Evolutionary conservation across 2,888 invertebrate species (phyloP).

Genomic region (Cataglyphis livida): DNA sequence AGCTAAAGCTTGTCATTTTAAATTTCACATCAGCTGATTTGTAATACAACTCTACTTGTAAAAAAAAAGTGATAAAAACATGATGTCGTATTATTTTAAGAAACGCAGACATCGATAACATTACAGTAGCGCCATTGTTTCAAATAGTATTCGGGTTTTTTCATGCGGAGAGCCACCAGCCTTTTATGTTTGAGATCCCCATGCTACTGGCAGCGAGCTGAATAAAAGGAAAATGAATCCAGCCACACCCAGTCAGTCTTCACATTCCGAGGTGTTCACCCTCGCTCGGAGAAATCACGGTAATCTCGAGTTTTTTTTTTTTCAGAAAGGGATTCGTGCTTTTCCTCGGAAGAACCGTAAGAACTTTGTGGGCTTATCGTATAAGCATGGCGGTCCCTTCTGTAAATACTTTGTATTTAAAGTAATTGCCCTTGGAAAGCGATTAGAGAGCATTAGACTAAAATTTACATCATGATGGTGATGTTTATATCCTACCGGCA

Average conservation of each 20-base stretch:
- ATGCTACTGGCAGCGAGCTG: constrained; percentile 64
- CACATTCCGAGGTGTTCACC: constrained; percentile 65
- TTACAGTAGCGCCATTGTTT: constrained; percentile 68
- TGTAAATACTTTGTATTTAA: constrained; percentile 47
- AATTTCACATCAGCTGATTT: neutral
- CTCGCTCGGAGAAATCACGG: constrained; percentile 70
- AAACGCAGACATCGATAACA: constrained; percentile 61
- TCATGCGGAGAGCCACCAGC: constrained; percentile 65
- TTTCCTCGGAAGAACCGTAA: constrained; percentile 55
- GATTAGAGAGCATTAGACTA: constrained; percentile 6
- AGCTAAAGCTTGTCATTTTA: neutral
- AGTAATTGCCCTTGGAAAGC: constrained; percentile 41
- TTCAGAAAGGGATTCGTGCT: constrained; percentile 43
- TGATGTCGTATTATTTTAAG: neutral
- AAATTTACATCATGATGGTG: constrained; percentile 42
- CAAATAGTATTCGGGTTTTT: constrained; percentile 70
- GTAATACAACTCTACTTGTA: neutral
- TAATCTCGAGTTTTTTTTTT: constrained; percentile 64
- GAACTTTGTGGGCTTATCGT: constrained; percentile 53
- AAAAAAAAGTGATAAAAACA: constrained; percentile 13
- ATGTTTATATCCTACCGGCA: constrained; percentile 21
- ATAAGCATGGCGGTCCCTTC: constrained; percentile 13
- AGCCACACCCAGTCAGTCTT: constrained; percentile 67
- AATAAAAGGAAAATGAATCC: constrained; percentile 75
- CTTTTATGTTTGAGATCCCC: constrained; percentile 67